Evolutionary conservation across 2,888 invertebrate genomes (phyloP), one percentile per base, ranked within the genome.

Genomic region (Amblyjoppa fuscipennis): DNA sequence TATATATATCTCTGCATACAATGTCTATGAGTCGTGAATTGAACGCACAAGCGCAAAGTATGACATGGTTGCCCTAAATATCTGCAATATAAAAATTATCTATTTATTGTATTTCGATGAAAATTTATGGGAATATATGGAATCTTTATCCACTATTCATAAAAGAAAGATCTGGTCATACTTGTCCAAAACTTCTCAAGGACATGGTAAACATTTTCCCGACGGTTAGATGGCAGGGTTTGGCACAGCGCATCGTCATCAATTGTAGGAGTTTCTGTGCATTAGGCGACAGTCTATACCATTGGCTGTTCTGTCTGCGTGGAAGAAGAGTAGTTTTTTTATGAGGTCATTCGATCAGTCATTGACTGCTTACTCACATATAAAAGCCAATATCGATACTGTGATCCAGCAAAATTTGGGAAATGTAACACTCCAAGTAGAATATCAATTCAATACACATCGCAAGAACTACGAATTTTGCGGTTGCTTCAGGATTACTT

Each of bases 351-450:
- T 16, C 1, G 0, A 64, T 1, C 34, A 31, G 1, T 51, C 16
- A 7, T 6, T 2, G n/a, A 34, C 34, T 9, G 31, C 31, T 13
- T 31, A 64, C 61, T 64, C 61, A 64, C 61, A 64, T n/a, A 16
- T 34, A 64, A 64, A 16, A 64, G n/a, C 61, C 31, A 64, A 64
- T 34, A n/a, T 31, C 31, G 16, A 64, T 34, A 64, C 61, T 64
- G n/a, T 34, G 34, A 64, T 64, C 61, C 61, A 64, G 13, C 61
- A 64, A 16, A 64, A 64, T 64, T 64, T 64, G 61, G 0, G 61
- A 64, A 28, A 64, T n/a, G 34, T 64, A 64, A 31, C 61, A 31
- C 6, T 64, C 61, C 31, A 64, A 6, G 16, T 31, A 64, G 31
- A 64, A 13, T 31, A 34, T 9, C n/a, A 64, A 4, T 31, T 34